These are phyloP conservation scores for Grammomys dolichurus DNA, from an alignment of 2,113 vertebrate genomes.

Conservation along the genomic window DNA sequence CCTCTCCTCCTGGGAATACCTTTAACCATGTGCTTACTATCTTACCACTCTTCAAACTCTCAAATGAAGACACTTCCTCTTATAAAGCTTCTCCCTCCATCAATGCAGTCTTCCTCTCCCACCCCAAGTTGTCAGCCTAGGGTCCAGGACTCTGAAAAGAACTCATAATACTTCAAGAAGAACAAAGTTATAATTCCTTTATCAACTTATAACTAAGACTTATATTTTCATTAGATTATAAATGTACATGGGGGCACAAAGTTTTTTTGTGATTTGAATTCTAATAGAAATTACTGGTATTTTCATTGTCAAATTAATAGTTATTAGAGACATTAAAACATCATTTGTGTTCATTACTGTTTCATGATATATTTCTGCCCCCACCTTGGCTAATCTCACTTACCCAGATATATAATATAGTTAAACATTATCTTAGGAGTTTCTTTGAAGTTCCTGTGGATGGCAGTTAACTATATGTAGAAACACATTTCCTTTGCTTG, in stretches of 20 bases:
- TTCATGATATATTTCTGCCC: not conserved
- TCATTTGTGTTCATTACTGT: constrained; percentile 6
- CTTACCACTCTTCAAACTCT: not conserved
- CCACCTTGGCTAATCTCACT: not conserved
- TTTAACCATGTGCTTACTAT: not conserved
- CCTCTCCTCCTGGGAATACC: not conserved
- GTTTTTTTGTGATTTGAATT: constrained; percentile 20
- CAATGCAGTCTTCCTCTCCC: not conserved
- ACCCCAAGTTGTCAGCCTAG: not conserved
- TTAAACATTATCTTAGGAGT: not conserved
- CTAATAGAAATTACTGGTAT: not conserved
- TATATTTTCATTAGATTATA: constrained; percentile 13
- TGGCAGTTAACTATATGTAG: not conserved
- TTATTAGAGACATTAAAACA: constrained; percentile 36
- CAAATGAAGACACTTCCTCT: not conserved
- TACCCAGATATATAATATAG: not conserved
- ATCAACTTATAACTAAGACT: constrained; percentile 7
- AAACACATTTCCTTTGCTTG: not conserved
- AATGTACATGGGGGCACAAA: not conserved
- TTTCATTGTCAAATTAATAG: not conserved
- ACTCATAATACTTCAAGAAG: not conserved
- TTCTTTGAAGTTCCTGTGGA: not conserved
- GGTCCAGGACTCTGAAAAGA: not conserved
- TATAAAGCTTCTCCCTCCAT: not conserved
- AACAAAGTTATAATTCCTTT: constrained; percentile 11